A percentile compares a stretch with the other conserved stretches of the same genome.
Conservation (phyloP, 2,888 invertebrate genomes). For the Pandemis corylana region DNA sequence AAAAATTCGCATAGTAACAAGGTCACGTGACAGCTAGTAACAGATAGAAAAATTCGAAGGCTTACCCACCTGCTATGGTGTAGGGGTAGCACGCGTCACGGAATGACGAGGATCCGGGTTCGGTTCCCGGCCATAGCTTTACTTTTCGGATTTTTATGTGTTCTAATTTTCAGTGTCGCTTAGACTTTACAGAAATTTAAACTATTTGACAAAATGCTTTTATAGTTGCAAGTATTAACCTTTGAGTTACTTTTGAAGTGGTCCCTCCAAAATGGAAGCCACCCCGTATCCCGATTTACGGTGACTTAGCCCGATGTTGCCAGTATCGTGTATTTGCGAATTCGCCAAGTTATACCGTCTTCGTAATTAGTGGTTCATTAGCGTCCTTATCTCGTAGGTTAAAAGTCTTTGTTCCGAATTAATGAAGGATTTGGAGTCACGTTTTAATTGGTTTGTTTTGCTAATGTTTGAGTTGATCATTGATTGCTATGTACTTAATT, state of each 20-base stretch:
- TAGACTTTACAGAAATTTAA: no score
- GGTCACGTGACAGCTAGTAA: no score
- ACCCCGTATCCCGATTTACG: background rate
- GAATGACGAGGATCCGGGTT: no score
- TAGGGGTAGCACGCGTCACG: no score
- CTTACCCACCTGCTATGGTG: no score
- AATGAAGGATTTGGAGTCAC: constrained; percentile 7
- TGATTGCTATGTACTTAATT: background rate
- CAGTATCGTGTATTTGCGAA: background rate
- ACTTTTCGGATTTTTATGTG: no score
- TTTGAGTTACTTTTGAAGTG: background rate
- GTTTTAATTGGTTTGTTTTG: constrained; percentile 21
- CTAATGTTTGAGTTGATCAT: constrained; percentile 11
- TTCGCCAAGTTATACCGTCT: constrained; percentile 8
- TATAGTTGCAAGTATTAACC: background rate
- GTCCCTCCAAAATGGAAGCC: background rate
- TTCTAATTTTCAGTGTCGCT: no score
- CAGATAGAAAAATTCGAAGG: no score
- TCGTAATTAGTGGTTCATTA: constrained; percentile 26
- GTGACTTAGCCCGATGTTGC: background rate
- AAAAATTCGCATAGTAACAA: no score
- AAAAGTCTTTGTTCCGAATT: constrained; percentile 20
- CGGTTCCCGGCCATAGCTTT: no score
- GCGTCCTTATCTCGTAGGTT: constrained; percentile 5
- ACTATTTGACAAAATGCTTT: no score